Evolutionary conservation across 2,113 vertebrate genomes (phyloP), one percentile per base, ranked within the genome.

Genomic region (Pipra filicauda): DNA sequence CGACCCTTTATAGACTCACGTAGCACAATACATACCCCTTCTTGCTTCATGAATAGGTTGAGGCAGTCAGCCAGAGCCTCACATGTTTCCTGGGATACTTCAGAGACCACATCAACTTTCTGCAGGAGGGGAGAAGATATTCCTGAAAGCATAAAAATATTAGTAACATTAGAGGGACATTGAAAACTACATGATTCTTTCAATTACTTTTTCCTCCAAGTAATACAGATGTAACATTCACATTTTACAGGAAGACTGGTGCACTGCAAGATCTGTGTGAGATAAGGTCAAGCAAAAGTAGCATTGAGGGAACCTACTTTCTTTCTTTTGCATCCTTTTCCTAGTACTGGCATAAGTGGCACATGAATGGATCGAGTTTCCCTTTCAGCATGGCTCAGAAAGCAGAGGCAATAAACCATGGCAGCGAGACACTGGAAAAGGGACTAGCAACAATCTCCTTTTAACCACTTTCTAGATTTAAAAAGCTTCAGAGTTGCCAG

Each of bases 71-170:
- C 96, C 80, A 99, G 96, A 61, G 98, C 98, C 71, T 97, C 97
- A 72, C 98, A 98, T 35, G 98, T 99, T 95, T 99, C 97, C 66
- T 97, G 97, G 72, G 99, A 99, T 66, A 99, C 95, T 92, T 98
- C 98, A 65, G 98, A 98, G 82, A 99, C 97, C n/a, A 98, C 98
- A 77, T 98, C 98, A 70, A 99, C 97, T 97, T 99, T 99, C 92
- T 99, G 98, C 75, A 98, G 92, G 22, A 99, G 80, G 7, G 91
- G 54, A 57, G 97, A 89, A 39, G 98, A 98, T 77, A 99, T 86
- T 82, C 97, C 99, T 99, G 96, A 35, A 94, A 97, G 80, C 51
- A 91, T 11, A 57, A 58, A 76, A 83, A 39, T 5, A 74, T 41
- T 8, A 75, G 44, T 17, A 72, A 52, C 11, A 3, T 92, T 72